A percentile compares a stretch with the other conserved stretches of the same genome.
Conservation (phyloP, 2,797 vertebrate genomes). For the Pyrrhura leucotis region DNA sequence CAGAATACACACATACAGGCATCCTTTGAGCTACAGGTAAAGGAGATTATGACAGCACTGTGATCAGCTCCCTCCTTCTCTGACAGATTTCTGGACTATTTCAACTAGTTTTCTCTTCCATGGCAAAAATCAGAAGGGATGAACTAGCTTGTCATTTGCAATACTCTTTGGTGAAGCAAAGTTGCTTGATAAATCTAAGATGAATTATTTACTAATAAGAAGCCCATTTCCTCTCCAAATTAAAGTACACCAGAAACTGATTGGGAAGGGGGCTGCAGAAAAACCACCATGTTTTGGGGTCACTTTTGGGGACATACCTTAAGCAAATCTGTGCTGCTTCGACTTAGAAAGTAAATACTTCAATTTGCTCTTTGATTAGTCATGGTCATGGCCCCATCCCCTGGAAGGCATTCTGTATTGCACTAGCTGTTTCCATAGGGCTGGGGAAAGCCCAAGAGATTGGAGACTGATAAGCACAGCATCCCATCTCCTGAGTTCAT, state of each 20-base stretch:
- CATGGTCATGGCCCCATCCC: not conserved
- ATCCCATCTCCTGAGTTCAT: not conserved
- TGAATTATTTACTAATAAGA: conserved; percentile 48
- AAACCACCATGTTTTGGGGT: not conserved
- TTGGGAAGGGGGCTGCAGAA: not conserved
- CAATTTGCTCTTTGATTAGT: not conserved
- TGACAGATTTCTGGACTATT: conserved; percentile 1
- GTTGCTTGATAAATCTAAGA: conserved; percentile 8
- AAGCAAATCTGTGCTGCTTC: not conserved
- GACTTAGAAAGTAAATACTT: not conserved
- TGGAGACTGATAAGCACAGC: not conserved
- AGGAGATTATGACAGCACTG: not conserved
- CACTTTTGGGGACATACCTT: not conserved
- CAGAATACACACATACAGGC: not conserved
- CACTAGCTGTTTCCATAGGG: not conserved
- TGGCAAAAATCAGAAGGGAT: conserved; percentile 25
- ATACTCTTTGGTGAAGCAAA: conserved; percentile 38
- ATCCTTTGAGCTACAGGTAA: not conserved
- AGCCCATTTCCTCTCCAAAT: not conserved
- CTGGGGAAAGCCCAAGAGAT: not conserved
- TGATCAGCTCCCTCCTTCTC: not conserved
- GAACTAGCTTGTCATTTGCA: conserved; percentile 16
- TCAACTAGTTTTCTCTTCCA: conserved; percentile 8
- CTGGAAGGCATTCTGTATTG: not conserved
- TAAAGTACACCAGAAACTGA: not conserved